Evolutionary conservation across 2,797 vertebrate genomes (phyloP), one percentile per base, ranked within the genome.

Genomic region (Smutsia gigantea): DNA sequence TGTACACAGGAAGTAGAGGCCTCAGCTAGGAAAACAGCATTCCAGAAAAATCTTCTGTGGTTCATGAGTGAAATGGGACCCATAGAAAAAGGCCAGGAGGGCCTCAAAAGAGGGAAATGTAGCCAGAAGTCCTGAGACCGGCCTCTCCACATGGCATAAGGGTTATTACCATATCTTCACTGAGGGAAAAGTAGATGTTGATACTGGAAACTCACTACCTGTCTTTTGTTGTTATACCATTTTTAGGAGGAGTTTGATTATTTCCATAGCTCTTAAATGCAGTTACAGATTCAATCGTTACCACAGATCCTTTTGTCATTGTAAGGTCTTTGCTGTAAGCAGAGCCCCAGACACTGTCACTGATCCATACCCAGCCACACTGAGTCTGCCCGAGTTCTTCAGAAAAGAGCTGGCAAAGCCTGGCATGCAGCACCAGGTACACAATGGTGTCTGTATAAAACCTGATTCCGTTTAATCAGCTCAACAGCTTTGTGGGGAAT

Each of bases 291-390:
- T 81, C 34, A 90, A 5, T 71, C 31, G 29, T 93, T 81, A 61
- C 71, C 27, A 87, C 13, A 64, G 59, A 68, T 84, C 18, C 21
- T 79, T 87, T 87, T 57, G 51, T 39, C 34, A 31, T 64, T 51
- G 55, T 81, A 39, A 94, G 57, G n/a, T 94, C 34, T 53, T 95
- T 93, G 61, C 68, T 79, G 90, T 93, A 88, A 88, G 31, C n/a
- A 64, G 49, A 66, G 46, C 31, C 10, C 27, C 25, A 85, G 42
- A 69, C 3, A 19, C 27, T 64, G 42, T 18, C 15, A 29, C 37
- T 77, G 71, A 37, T 81, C n/a, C 46, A 29, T 94, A 39, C 14
- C 78, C 64, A 77, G 29, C n/a, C 46, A 21, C 18, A n/a, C 19
- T 31, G 51, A 49, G 2, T 4, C 77, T 88, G 39, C 12, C 29